A percentile compares a stretch with the other conserved stretches of the same genome.
Evolutionary conservation across 2,797 vertebrate species (phyloP).

Genomic region (Mormyrus hasselquistii): DNA sequence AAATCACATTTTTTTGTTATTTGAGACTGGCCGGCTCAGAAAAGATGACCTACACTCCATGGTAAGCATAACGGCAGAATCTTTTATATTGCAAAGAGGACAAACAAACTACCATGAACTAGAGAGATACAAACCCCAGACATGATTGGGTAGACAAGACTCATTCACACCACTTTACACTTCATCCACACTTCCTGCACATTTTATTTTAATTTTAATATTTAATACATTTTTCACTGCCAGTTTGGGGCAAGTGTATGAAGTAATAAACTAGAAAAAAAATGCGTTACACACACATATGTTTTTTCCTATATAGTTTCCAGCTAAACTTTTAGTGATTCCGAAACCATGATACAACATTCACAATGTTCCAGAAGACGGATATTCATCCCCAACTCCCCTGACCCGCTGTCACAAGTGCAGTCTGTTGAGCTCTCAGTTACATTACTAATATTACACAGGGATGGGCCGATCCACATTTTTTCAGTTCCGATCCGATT

Average conservation of each 20-base stretch:
- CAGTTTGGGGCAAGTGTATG: background rate
- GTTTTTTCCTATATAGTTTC: background rate
- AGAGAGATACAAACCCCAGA: background rate
- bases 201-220: too few relatives aligned
- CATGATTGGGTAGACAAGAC: background rate
- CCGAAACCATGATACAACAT: background rate
- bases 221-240: background rate
- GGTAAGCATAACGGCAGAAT: background rate
- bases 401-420: background rate
- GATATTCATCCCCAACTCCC: background rate
- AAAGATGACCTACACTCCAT: background rate
- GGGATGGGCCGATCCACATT: background rate
- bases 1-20: background rate
- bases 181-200: background rate
- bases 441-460: background rate
- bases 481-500: background rate
- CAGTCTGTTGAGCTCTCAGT: background rate
- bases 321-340: background rate
- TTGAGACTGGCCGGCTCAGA: slow-evolving; percentile 5
- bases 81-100: background rate
- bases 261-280: background rate
- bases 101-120: background rate
- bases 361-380: background rate
- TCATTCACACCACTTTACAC: background rate
- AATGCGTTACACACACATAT: background rate